A percentile compares a stretch with the other conserved stretches of the same genome.
phyloP scores from a whole-genome alignment of 2,888 invertebrate species.

The Sminthurinus aureus region DNA sequence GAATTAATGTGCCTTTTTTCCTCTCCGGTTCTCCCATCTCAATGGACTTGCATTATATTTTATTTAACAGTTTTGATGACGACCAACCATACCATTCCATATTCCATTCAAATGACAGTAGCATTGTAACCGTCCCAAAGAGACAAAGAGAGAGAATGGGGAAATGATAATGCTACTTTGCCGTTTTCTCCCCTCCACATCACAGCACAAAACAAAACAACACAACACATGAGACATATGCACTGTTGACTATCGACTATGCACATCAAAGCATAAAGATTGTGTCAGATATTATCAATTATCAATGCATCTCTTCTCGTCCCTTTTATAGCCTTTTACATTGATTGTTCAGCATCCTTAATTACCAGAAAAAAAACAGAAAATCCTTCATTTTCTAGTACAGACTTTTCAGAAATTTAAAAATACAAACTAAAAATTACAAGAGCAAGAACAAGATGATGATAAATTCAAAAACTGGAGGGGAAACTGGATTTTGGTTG shows the following conservation, averaged over 20 bases:
- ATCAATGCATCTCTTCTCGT: not conserved
- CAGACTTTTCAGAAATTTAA: too few species aligned
- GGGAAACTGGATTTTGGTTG: too few species aligned
- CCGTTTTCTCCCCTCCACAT: not conserved
- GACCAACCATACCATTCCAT: conserved; percentile 28
- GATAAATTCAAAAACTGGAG: too few species aligned
- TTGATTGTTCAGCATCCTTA: conserved; percentile 12
- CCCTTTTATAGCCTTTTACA: conserved; percentile 13
- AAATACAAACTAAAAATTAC: too few species aligned
- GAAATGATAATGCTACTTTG: too few species aligned
- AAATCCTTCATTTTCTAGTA: too few species aligned
- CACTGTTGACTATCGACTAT: too few species aligned
- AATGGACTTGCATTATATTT: conserved; percentile 38
- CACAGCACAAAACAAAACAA: not conserved
- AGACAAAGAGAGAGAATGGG: too few species aligned
- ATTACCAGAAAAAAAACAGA: too few species aligned
- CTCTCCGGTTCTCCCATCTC: conserved; percentile 12
- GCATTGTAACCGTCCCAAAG: conserved; percentile 25
- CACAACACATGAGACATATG: conserved; percentile 16
- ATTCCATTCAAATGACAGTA: conserved; percentile 26
- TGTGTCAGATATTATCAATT: conserved; percentile 21
- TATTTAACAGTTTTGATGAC: conserved; percentile 44
- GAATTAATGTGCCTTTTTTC: too few species aligned
- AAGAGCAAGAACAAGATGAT: too few species aligned
- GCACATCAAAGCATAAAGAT: conserved; percentile 12